phyloP scores from a whole-genome alignment of 2,113 vertebrate species.

The Ctenodactylus gundi region DNA sequence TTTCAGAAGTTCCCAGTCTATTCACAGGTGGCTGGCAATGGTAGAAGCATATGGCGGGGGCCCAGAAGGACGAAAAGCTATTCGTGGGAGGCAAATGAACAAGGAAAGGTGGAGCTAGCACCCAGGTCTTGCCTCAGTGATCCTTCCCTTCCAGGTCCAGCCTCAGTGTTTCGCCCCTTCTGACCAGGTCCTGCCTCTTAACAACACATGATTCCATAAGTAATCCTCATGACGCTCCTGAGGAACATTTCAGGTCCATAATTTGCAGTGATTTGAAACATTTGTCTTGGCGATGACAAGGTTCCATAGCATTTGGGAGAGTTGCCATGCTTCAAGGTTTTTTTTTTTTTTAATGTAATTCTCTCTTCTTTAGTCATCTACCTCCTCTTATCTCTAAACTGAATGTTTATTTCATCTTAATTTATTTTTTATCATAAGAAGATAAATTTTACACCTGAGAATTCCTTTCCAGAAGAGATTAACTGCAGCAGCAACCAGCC shows the following conservation, averaged over 20 bases:
- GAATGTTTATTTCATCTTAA: neutral
- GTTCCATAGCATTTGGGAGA: neutral
- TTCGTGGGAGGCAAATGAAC: too few species aligned
- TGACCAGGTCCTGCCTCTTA: too few species aligned
- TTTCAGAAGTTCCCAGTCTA: too few species aligned
- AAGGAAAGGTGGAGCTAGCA: neutral
- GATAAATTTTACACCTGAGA: conserved; percentile 12
- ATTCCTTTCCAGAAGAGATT: neutral
- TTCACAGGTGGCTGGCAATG: too few species aligned
- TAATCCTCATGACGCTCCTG: neutral
- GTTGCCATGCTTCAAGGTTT: neutral
- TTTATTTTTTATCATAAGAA: neutral
- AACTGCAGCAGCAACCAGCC: neutral
- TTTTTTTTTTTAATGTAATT: neutral
- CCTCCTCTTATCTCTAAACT: neutral
- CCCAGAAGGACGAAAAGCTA: too few species aligned
- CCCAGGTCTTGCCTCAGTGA: too few species aligned
- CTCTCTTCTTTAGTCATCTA: neutral
- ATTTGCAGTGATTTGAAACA: too few species aligned
- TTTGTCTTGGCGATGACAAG: neutral
- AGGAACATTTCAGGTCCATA: too few species aligned
- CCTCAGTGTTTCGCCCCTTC: neutral
- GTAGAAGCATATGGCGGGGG: too few species aligned
- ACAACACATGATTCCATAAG: neutral
- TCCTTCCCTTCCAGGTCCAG: neutral